Evolutionary conservation across 2,888 invertebrate genomes (phyloP).

Genomic region (Euclidia mi): DNA sequence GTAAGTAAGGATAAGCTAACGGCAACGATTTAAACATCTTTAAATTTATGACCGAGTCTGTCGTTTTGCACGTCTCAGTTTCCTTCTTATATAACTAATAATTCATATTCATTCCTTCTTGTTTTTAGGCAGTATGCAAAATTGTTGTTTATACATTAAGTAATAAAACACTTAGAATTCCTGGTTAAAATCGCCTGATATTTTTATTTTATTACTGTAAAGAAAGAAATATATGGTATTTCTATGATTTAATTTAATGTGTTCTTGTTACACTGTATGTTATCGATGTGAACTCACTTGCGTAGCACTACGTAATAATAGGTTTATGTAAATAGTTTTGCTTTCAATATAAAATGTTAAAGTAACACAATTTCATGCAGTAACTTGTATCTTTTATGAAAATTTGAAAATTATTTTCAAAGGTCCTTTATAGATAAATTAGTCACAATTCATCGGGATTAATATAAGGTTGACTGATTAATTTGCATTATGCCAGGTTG

Average conservation of each 20-base stretch:
- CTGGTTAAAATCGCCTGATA: constrained; percentile 61
- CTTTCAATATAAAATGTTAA: constrained; percentile 66
- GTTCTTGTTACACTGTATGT: constrained; percentile 63
- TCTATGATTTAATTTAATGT: constrained; percentile 67
- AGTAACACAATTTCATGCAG: constrained; percentile 61
- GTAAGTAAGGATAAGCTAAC: constrained; percentile 55
- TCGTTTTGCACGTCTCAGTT: constrained; percentile 50
- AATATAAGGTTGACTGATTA: constrained; percentile 52
- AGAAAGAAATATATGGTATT: constrained; percentile 69
- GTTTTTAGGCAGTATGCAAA: constrained; percentile 77
- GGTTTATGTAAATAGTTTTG: constrained; percentile 85
- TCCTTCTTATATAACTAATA: constrained; percentile 70
- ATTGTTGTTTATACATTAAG: constrained; percentile 70
- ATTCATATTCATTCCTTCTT: constrained; percentile 83
- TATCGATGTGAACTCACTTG: constrained; percentile 68
- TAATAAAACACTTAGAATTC: constrained; percentile 44
- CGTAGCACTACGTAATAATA: constrained; percentile 74
- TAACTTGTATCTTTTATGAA: constrained; percentile 50
- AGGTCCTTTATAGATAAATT: constrained; percentile 35
- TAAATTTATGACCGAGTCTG: constrained; percentile 35
- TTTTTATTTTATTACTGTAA: constrained; percentile 69
- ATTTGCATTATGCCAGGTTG: constrained; percentile 43
- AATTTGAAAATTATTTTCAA: constrained; percentile 42
- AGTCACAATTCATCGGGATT: constrained; percentile 50
- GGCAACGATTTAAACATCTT: constrained; percentile 48